Percentiles rank a stretch among this genome's conserved stretches.
phyloP scores from a whole-genome alignment of 1,140 invertebrate genomes.

The Neuroterus valhalla region DNA sequence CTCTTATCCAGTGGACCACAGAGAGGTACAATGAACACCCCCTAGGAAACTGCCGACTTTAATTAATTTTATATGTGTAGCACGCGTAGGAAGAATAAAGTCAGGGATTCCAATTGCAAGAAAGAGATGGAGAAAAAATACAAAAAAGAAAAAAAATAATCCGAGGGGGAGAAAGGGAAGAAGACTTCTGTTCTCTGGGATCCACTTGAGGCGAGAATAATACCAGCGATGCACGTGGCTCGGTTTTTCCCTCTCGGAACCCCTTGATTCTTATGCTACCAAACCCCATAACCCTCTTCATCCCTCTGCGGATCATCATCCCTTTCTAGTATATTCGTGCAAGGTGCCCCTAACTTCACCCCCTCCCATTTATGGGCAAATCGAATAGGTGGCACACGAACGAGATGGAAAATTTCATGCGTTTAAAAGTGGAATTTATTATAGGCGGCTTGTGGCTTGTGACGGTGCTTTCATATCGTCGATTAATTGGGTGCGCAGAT shows the following conservation, averaged over 20 bases:
- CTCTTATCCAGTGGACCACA: constrained; percentile 32
- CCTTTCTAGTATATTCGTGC: constrained; percentile 30
- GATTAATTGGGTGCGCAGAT: no score
- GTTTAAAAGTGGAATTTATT: no score
- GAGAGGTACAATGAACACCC: constrained; percentile 45
- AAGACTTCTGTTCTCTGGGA: constrained; percentile 35
- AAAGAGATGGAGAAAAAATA: constrained; percentile 21
- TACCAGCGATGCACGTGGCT: constrained; percentile 58
- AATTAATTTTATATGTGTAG: constrained; percentile 71
- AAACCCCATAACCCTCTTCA: constrained; percentile 1
- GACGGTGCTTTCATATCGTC: no score
- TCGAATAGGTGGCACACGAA: constrained; percentile 6
- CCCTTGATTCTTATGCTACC: constrained; percentile 22
- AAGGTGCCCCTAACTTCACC: constrained; percentile 10
- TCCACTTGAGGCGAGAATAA: constrained; percentile 62
- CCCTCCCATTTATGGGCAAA: neutral
- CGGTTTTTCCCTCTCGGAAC: constrained; percentile 16
- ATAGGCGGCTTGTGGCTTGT: no score
- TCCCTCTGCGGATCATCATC: constrained; percentile 35
- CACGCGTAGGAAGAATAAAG: constrained; percentile 53
- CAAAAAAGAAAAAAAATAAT: constrained; percentile 40
- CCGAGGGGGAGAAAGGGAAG: constrained; percentile 20
- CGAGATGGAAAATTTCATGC: neutral
- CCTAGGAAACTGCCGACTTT: constrained; percentile 60
- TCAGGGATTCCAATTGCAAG: constrained; percentile 43